phyloP scores from a whole-genome alignment of 1,140 invertebrate genomes.

The Saccostrea echinata region DNA sequence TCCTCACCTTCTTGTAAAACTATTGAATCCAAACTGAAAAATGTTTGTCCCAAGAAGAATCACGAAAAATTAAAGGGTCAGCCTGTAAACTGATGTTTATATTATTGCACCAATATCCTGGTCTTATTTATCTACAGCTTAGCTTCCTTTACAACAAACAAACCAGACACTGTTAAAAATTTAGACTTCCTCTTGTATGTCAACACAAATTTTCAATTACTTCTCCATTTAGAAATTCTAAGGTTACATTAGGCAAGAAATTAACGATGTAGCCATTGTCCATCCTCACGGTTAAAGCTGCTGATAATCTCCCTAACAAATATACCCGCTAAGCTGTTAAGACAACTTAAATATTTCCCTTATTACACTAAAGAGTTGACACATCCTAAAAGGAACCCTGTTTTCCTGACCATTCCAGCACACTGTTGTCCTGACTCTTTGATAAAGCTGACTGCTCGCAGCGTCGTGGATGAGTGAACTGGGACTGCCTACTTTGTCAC shows the following conservation, averaged over 20 bases:
- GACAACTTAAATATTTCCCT: slow-evolving; percentile 35
- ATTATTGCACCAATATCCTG: slow-evolving; percentile 4
- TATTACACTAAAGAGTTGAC: not conserved
- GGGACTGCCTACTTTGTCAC: slow-evolving; percentile 30
- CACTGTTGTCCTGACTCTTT: not conserved
- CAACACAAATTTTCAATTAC: slow-evolving; percentile 30
- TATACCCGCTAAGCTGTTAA: slow-evolving; percentile 24
- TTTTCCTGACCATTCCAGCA: slow-evolving; percentile 4
- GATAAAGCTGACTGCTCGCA: slow-evolving; percentile 24
- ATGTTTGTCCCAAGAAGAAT: not conserved
- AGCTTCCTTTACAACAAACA: slow-evolving; percentile 3
- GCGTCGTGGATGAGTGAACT: not conserved
- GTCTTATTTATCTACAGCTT: slow-evolving; percentile 31
- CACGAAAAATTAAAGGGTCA: not conserved
- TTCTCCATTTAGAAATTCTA: slow-evolving; percentile 28
- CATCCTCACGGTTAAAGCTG: not conserved
- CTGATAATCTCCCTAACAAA: slow-evolving; percentile 19
- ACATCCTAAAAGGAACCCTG: not conserved
- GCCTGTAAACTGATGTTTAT: slow-evolving; percentile 10
- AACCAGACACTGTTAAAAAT: slow-evolving; percentile 9
- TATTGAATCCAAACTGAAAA: not conserved
- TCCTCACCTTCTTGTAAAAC: slow-evolving; percentile 13
- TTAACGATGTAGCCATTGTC: slow-evolving; percentile 15
- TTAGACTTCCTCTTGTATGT: slow-evolving; percentile 24
- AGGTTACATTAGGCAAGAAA: slow-evolving; percentile 23